These are phyloP conservation scores for Idris sp. DNA, from an alignment of 1,140 invertebrate species.

Conservation along the genomic window DNA sequence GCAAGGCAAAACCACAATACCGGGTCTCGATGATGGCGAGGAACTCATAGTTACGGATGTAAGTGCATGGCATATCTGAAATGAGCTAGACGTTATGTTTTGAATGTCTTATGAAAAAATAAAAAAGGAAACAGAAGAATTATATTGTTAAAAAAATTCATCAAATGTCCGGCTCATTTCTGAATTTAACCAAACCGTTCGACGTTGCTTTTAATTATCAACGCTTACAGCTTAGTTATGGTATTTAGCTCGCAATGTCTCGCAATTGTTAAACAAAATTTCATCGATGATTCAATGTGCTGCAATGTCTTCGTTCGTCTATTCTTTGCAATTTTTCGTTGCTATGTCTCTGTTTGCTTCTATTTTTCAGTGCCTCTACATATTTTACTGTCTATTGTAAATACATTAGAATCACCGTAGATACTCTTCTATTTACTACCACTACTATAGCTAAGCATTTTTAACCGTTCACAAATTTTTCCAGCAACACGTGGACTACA, in stretches of 20 bases:
- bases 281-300: slow-evolving; percentile 46
- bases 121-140: not conserved
- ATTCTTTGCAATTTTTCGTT: slow-evolving; percentile 27
- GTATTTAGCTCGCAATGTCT: slow-evolving; percentile 10
- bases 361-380: slow-evolving; percentile 64
- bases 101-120: not conserved
- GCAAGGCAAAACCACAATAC: slow-evolving; percentile 97
- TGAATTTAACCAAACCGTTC: slow-evolving; percentile 4
- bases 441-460: no score
- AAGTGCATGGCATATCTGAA: slow-evolving; percentile 80
- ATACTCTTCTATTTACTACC: slow-evolving; percentile 55
- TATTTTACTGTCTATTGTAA: slow-evolving; percentile 56
- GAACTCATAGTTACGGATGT: slow-evolving; percentile 96
- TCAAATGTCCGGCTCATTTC: slow-evolving; percentile 17
- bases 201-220: slow-evolving; percentile 24
- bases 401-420: slow-evolving; percentile 40
- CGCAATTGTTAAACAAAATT: slow-evolving; percentile 12
- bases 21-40: slow-evolving; percentile 96
- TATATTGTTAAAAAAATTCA: no score
- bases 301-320: slow-evolving; percentile 43
- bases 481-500: slow-evolving; percentile 52
- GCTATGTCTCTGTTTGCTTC: slow-evolving; percentile 59
- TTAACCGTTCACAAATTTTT: slow-evolving; percentile 62
- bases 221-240: slow-evolving; percentile 27
- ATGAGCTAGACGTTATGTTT: slow-evolving; percentile 35